Evolutionary conservation across 2,113 vertebrate species (phyloP).

Genomic region (Lepus americanus): DNA sequence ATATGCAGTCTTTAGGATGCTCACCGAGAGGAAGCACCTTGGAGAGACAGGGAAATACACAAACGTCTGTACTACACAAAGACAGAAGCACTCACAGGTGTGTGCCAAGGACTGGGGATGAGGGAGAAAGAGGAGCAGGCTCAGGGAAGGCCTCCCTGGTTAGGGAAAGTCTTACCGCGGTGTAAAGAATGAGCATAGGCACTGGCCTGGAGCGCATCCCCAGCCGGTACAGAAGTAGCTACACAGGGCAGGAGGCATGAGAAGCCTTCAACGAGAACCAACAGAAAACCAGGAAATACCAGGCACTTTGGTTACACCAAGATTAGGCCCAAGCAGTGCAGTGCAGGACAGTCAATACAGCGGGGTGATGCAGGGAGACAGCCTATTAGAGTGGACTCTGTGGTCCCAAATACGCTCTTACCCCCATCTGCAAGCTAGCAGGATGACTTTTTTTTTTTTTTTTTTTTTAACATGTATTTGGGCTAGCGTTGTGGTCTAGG

Average conservation of each 20-base stretch:
- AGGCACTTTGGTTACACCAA: neutral
- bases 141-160: neutral
- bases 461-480: no score
- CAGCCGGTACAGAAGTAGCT: neutral
- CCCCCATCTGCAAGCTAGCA: no score
- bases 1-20: neutral
- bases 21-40: conserved; percentile 10
- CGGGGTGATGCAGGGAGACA: no score
- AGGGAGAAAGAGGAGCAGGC: neutral
- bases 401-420: no score
- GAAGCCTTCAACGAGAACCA: conserved; percentile 7
- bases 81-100: neutral
- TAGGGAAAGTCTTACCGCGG: neutral
- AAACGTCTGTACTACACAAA: conserved; percentile 19
- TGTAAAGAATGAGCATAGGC: conserved; percentile 1
- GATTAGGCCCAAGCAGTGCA: no score
- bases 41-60: conserved; percentile 2
- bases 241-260: neutral
- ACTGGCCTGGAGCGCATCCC: neutral
- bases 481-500: no score
- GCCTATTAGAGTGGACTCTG: no score
- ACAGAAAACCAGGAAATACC: conserved; percentile 57
- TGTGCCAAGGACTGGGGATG: neutral
- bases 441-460: no score
- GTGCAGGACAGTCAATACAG: no score